Evolutionary conservation across 2,113 vertebrate genomes (phyloP).

Genomic region (Mixornis gularis): DNA sequence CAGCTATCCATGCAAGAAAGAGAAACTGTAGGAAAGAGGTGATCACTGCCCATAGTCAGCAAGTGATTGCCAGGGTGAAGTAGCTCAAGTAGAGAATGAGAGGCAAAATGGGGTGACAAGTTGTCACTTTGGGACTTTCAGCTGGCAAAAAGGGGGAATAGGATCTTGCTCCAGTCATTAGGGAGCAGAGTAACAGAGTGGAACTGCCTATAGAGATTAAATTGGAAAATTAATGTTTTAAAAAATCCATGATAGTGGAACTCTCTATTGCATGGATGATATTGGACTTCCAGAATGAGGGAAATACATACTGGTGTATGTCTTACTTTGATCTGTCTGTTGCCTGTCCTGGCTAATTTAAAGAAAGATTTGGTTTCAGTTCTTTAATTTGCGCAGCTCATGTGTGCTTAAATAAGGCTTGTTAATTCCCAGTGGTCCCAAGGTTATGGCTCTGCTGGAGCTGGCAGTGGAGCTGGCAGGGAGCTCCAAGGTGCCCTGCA

Average conservation of each 20-base stretch:
- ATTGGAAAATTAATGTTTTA: neutral
- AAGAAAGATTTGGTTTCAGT: neutral
- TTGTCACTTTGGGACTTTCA: neutral
- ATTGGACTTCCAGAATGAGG: neutral
- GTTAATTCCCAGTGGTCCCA: accelerated
- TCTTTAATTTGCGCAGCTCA: neutral
- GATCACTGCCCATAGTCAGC: neutral
- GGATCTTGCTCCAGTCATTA: neutral
- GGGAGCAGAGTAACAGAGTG: neutral
- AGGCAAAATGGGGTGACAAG: neutral
- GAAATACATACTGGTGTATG: neutral
- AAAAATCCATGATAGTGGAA: neutral
- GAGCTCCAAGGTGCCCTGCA: neutral
- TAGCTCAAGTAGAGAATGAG: neutral
- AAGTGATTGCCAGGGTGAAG: neutral
- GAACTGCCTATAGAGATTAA: neutral
- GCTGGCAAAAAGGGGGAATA: neutral
- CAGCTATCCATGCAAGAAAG: neutral
- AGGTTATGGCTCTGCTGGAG: neutral
- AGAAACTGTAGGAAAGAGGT: neutral
- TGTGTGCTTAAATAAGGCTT: accelerated
- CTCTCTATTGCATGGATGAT: neutral
- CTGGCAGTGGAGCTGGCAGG: neutral
- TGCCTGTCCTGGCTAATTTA: neutral
- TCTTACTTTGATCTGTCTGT: neutral